Evolutionary conservation across 92 coral and sea anemone species (phyloP), one percentile per base, ranked within the genome.

Genomic region (Epizoanthus scotinus): DNA sequence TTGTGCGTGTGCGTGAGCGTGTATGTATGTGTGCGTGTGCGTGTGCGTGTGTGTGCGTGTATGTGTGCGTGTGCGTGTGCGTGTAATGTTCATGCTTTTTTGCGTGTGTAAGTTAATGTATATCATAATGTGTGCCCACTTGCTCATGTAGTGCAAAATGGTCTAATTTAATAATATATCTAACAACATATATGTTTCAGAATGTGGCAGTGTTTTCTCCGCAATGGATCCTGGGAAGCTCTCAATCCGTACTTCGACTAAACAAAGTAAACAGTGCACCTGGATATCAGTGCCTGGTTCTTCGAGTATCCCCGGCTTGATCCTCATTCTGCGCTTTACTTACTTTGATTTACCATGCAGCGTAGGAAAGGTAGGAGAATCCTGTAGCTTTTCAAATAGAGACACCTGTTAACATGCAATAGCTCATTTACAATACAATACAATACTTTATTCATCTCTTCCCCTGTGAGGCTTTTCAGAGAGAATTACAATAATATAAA

Each of bases 261-360:
- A 28, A 10, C 82, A 70, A 54, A 60, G 59, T 1, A 90, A 73
- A 34, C 54, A 80, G n/a, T 92, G 97, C 31, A 40, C 82, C 3
- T 92, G 91, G 92, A n/a, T 92, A 25, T 87, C 94, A n/a, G 78
- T 57, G 25, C 97, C 94, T 36, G 83, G 79, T 36, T 77, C 85
- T 19, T 73, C 87, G 5, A 59, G 70, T 34, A 59, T 82, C 5
- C 83, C 79, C 1, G 93, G 89, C 26, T 61, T 84, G 60, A 49
- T 87, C 20, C 78, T 87, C 63, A 52, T 83, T 50, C 73, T 91
- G 50, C 89, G 84, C 36, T 92, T 92, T 67, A 87, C 84, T 26
- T 79, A 91, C 77, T 90, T 92, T 78, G 87, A 92, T 61, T 56
- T 92, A 3, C 97, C 97, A 8, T 92, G 97, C 55, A 73, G 62